Evolutionary conservation across 1,140 invertebrate genomes (phyloP).

Genomic region (Drosophila lacteicornis): DNA sequence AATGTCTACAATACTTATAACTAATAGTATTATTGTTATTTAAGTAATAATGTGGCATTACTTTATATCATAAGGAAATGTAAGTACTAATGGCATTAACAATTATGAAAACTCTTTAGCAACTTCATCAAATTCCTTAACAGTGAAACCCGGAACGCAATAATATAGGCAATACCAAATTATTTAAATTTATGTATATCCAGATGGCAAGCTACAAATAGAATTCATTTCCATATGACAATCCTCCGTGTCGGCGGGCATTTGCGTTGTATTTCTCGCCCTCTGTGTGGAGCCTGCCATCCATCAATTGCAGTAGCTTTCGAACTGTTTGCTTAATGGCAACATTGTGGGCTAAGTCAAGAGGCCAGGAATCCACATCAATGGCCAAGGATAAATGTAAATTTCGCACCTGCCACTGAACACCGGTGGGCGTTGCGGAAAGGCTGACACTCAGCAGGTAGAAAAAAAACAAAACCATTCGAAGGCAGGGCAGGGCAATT

Average conservation of each 20-base stretch:
- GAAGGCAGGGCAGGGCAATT: constrained; percentile 13
- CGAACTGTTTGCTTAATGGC: constrained; percentile 57
- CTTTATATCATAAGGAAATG: background rate
- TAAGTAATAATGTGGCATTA: background rate
- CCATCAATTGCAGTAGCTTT: constrained; percentile 38
- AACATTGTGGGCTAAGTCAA: constrained; percentile 38
- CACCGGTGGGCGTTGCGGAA: constrained; percentile 29
- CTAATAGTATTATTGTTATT: too few species aligned
- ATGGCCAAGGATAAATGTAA: constrained; percentile 62
- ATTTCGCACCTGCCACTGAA: constrained; percentile 54
- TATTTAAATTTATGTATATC: constrained; percentile 12
- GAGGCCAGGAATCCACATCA: constrained; percentile 43
- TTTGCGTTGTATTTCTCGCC: constrained; percentile 15
- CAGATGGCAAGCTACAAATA: constrained; percentile 17
- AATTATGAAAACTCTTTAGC: too few species aligned
- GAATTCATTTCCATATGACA: constrained; percentile 22
- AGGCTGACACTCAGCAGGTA: constrained; percentile 43
- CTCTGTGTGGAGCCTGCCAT: constrained; percentile 18
- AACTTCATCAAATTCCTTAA: background rate
- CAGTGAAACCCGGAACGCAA: constrained; percentile 2
- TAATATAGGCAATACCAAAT: background rate
- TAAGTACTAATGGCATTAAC: background rate
- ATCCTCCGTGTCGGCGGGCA: background rate
- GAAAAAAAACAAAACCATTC: constrained; percentile 23
- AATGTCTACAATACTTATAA: background rate